A percentile compares a stretch with the other conserved stretches of the same genome.
Evolutionary conservation across 1,140 invertebrate species (phyloP).

Genomic region (Dendroctonus valens): DNA sequence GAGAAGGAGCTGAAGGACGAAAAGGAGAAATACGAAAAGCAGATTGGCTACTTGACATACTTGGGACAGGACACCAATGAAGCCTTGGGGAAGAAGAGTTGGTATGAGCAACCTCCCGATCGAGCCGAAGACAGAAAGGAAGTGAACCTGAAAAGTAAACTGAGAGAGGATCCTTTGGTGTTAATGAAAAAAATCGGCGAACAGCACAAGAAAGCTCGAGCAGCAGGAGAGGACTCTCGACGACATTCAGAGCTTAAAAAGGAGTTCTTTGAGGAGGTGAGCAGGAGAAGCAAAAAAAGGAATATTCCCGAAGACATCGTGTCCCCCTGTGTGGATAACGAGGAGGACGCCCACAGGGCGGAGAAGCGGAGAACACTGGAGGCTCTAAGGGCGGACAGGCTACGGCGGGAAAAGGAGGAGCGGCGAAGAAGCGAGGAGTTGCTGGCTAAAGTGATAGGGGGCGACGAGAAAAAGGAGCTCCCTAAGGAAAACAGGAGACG

Average conservation of each 20-base stretch:
- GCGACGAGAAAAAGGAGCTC: slow-evolving; percentile 41
- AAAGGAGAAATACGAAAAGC: slow-evolving; percentile 95
- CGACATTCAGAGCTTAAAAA: slow-evolving; percentile 39
- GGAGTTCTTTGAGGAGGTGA: slow-evolving; percentile 7
- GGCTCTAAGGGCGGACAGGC: slow-evolving; percentile 73
- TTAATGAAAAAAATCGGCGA: slow-evolving; percentile 63
- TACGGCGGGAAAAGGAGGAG: slow-evolving; percentile 78
- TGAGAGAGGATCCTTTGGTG: slow-evolving; percentile 70
- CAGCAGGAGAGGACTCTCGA: slow-evolving; percentile 1
- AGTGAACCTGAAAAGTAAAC: slow-evolving; percentile 61
- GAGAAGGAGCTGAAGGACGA: slow-evolving; percentile 90
- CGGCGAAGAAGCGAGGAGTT: slow-evolving; percentile 67
- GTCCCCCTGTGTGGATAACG: slow-evolving; percentile 43
- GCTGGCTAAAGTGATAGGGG: slow-evolving; percentile 63
- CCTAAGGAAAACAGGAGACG: slow-evolving; percentile 60
- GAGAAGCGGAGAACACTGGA: slow-evolving; percentile 61
- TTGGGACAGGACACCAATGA: slow-evolving; percentile 93
- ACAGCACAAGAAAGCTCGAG: slow-evolving; percentile 24
- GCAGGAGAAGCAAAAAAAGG: slow-evolving; percentile 13
- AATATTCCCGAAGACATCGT: slow-evolving; percentile 28
- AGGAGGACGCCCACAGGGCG: slow-evolving; percentile 41
- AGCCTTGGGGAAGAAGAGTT: slow-evolving; percentile 72
- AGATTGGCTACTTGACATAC: slow-evolving; percentile 95
- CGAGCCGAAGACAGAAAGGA: slow-evolving; percentile 57
- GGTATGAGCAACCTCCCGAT: slow-evolving; percentile 74